A percentile compares a stretch with the other conserved stretches of the same genome.
Evolutionary conservation across 1,140 invertebrate genomes (phyloP).

Genomic region (Trachymyrmex septentrionalis): DNA sequence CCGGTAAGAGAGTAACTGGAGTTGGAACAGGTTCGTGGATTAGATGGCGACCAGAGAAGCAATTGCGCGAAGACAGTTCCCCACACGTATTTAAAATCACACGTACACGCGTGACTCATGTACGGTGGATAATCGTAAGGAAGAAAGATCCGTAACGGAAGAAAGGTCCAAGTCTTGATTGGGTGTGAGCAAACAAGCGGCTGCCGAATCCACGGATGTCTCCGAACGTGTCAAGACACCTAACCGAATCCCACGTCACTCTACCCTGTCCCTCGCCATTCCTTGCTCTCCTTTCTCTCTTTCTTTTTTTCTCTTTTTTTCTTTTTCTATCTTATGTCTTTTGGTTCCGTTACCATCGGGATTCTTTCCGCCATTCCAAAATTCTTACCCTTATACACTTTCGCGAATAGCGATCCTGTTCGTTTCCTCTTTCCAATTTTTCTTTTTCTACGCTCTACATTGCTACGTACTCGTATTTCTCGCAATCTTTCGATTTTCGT

Average conservation of each 20-base stretch:
- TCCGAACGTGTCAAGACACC: constrained; percentile 70
- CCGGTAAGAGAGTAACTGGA: constrained; percentile 11
- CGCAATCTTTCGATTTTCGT: constrained; percentile 29
- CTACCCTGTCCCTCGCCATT: neutral
- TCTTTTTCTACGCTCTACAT: constrained; percentile 11
- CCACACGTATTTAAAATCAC: constrained; percentile 29
- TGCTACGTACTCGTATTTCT: constrained; percentile 35
- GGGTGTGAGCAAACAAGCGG: constrained; percentile 75
- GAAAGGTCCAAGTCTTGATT: constrained; percentile 73
- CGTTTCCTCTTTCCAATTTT: constrained; percentile 48
- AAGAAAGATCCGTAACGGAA: constrained; percentile 60
- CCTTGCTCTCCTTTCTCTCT: neutral
- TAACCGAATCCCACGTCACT: constrained; percentile 47
- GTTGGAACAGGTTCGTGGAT: constrained; percentile 21
- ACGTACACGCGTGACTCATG: neutral
- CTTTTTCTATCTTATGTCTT: constrained; percentile 49
- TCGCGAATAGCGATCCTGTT: constrained; percentile 38
- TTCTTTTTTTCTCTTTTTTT: neutral
- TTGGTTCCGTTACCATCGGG: constrained; percentile 65
- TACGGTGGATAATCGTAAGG: constrained; percentile 38
- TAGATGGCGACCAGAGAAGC: constrained; percentile 36
- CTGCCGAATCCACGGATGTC: constrained; percentile 67
- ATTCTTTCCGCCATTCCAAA: constrained; percentile 67
- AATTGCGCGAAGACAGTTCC: constrained; percentile 16
- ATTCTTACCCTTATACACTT: constrained; percentile 64